Conservation (phyloP, 2,888 invertebrate species). For the Gisinianus flammeolus region DNA sequence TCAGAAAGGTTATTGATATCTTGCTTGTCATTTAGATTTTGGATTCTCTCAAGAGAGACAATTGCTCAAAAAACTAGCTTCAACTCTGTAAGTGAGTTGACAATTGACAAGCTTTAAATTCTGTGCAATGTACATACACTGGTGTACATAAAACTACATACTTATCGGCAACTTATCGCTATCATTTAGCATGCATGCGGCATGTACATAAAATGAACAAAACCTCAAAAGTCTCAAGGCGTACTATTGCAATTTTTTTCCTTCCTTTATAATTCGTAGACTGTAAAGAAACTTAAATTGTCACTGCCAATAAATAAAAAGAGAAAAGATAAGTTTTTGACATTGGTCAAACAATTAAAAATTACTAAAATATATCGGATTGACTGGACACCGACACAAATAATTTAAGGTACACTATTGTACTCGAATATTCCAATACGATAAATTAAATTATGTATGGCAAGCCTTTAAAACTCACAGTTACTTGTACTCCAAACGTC, state of each 20-base stretch:
- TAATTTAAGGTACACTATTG: background rate
- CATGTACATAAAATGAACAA: too few species aligned
- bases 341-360: background rate
- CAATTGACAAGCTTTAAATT: background rate
- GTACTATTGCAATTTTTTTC: too few species aligned
- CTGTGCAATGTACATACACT: background rate
- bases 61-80: background rate
- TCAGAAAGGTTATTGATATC: slow-evolving; percentile 23
- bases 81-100: too few species aligned
- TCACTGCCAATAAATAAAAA: background rate
- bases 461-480: background rate
- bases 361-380: background rate
- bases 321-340: slow-evolving; percentile 1
- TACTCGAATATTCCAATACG: background rate
- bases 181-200: too few species aligned
- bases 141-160: too few species aligned
- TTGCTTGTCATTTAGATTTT: slow-evolving; percentile 1
- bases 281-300: too few species aligned
- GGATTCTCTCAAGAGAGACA: background rate
- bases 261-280: too few species aligned
- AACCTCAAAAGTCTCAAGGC: too few species aligned
- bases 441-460: background rate
- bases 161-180: too few species aligned
- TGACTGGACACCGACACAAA: slow-evolving; percentile 18
- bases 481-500: background rate